Base-by-base conservation (phyloP, 2,797 vertebrate species). In the Squalus acanthias region DNA sequence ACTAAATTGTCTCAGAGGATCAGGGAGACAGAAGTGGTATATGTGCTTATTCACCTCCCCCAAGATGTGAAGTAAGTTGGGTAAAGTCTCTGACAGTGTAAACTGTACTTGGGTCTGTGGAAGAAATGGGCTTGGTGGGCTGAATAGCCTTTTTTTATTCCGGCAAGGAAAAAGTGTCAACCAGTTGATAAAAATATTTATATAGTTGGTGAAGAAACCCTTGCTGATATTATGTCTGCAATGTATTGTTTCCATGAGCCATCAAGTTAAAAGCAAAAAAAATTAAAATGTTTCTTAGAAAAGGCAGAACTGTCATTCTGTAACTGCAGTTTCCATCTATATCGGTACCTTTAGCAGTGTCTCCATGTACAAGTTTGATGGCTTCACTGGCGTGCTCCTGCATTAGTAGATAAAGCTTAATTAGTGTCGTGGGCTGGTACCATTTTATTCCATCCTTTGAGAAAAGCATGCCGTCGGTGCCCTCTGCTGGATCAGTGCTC, bases 271-370 rank as follows among this genome's bases (percentile, higher is more conserved):
- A 1, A 50, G 76, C 3, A 88, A 82, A 88, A 26, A 39, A 69
- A 0, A 96, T 39, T 33, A 82, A 53, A 96, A 26, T n/a, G 65
- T 46, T 85, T 29, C 57, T 15, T 26, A 60, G n/a, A 29, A 96
- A 53, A 87, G 76, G 82, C 26, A 15, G 46, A 88, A 17, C 57
- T 60, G 12, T 33, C 6, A 63, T 65, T 92, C 33, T 65, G 33
- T 57, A 29, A 60, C 88, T 57, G 53, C 4, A 63, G 15, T 93
- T 67, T 93, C 63, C n/a, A 12, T 69, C n/a, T 22, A 20, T 24
- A 22, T 26, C 13, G 63, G 39, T 82, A 96, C 96, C 96, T 95
- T 96, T 96, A 1, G 87, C 74, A 50, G 96, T 96, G 50, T 96
- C 74, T 95, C 96, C 96, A 10, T 79, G n/a, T 63, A 96, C 92